These are phyloP conservation scores for Philopedon plagiatum DNA, from an alignment of 2,888 invertebrate genomes.

Conservation along the genomic window DNA sequence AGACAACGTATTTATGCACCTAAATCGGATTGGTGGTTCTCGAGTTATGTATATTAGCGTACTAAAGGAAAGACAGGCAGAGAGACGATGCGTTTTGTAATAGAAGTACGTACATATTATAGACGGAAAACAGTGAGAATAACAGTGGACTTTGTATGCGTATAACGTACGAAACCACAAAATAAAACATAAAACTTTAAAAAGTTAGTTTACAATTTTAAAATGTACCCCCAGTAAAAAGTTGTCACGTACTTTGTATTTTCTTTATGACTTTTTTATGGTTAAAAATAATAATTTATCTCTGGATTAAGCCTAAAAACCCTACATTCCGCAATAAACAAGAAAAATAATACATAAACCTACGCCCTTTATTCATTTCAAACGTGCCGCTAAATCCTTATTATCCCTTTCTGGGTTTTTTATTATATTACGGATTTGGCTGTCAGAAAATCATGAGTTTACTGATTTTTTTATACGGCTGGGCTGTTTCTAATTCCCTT, in stretches of 20 bases:
- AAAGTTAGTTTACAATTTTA: neutral
- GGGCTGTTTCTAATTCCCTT: neutral
- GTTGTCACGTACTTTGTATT: conserved; percentile 10
- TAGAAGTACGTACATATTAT: too few species aligned
- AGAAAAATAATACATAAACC: conserved; percentile 42
- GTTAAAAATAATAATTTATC: conserved; percentile 37
- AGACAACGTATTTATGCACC: too few species aligned
- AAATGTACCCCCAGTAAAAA: neutral
- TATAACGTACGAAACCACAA: too few species aligned
- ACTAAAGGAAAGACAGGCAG: too few species aligned
- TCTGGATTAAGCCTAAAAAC: conserved; percentile 15
- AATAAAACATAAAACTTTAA: too few species aligned
- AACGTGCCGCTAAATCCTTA: conserved; percentile 40
- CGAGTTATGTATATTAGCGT: too few species aligned
- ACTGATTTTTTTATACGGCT: conserved; percentile 9
- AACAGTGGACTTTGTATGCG: too few species aligned
- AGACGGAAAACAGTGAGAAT: too few species aligned
- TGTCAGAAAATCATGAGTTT: conserved; percentile 12
- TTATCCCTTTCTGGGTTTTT: conserved; percentile 36
- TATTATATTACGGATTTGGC: conserved; percentile 33
- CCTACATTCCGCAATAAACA: conserved; percentile 36
- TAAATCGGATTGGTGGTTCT: too few species aligned
- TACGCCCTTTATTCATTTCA: conserved; percentile 41
- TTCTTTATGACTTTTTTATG: conserved; percentile 28
- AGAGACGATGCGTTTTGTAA: too few species aligned